A percentile compares a stretch with the other conserved stretches of the same genome.
These are phyloP conservation scores for Cyanocitta stelleri DNA, from an alignment of 2,113 vertebrate genomes.

Conservation along the genomic window DNA sequence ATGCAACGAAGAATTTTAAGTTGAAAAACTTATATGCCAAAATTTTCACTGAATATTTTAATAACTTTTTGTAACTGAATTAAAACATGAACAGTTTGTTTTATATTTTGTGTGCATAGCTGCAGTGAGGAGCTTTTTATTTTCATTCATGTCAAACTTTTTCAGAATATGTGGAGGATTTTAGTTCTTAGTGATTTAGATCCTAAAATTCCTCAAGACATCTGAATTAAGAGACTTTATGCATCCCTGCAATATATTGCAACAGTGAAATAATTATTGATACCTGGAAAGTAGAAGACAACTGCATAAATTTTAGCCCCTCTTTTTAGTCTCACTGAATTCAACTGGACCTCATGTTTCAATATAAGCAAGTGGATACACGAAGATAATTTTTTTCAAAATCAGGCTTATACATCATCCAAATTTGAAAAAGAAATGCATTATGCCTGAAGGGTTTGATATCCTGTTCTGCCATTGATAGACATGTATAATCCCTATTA, in stretches of 20 bases:
- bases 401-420: neutral
- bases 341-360: neutral
- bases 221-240: neutral
- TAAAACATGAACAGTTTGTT: neutral
- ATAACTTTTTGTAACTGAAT: neutral
- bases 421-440: neutral
- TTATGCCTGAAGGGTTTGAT: neutral
- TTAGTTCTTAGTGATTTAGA: neutral
- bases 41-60: neutral
- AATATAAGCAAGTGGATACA: neutral
- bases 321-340: neutral
- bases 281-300: neutral
- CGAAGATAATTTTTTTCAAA: neutral
- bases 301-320: neutral
- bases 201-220: neutral
- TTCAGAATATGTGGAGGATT: neutral
- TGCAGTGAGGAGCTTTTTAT: neutral
- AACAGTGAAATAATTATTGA: neutral
- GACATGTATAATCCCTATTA: neutral
- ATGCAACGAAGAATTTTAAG: neutral
- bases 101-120: neutral
- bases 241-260: neutral
- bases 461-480: neutral
- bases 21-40: neutral
- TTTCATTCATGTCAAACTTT: neutral